Base-by-base conservation (phyloP, 2,888 invertebrate genomes). In the Ochlodes sylvanus region DNA sequence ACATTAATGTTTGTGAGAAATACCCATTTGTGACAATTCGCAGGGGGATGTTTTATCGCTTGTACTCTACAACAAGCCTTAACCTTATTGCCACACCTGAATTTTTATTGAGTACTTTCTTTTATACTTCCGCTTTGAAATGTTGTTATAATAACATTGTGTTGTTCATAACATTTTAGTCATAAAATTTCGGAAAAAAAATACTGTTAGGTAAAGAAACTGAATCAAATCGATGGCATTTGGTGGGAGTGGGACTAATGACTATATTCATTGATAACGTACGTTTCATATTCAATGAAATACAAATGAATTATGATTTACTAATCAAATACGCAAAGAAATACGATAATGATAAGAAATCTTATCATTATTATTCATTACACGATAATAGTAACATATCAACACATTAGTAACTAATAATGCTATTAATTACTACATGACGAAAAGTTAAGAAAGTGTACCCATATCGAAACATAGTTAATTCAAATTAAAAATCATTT, bases 101-200 rank as follows among this genome's bases (percentile, higher is more conserved):
- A 47, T 15, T 47, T 47, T 47, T 47, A 47, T 47, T 4, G 44
- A 15, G 9, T 47, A 47, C 17, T 9, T 47, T 47, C 2, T 47
- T 47, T 47, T 15, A 47, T 17, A n/a, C 44, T 47, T 47, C 44
- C 44, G 44, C 44, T 47, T 44, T 47, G 17, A 47, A 15, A 47
- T 38, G 38, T 38, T 17, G 15, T 17, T 47, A 9, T 47, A 47
- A 15, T 5, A 47, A 47, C 7, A 44, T 44, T 47, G 2, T 47
- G 17, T 47, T 47, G 15, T 47, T 47, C 17, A 7, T 47, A 15
- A 17, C 2, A 47, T 47, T 47, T 15, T 47, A 38, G 12, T 38
- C 38, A 38, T 12, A 38, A 38, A 38, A 12, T 47, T 47, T 15
- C 44, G 0, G 6, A 1, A 44, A 15, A 44, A 7, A 6, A 2